Evolutionary conservation across 2,113 vertebrate genomes (phyloP).

Genomic region (Thalassarche chlororhynchos): DNA sequence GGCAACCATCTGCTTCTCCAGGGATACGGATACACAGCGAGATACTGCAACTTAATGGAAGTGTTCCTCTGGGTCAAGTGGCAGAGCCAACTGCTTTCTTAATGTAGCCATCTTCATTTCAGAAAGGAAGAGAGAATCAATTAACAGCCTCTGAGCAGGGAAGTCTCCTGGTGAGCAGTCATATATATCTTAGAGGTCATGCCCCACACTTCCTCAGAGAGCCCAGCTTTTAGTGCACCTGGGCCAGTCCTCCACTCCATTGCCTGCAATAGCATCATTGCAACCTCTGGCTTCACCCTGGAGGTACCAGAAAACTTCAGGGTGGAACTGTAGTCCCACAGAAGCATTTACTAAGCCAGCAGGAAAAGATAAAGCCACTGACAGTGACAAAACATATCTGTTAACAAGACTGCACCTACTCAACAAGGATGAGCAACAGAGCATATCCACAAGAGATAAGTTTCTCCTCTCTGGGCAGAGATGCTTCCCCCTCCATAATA

Average conservation of each 20-base stretch:
- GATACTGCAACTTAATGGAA: constrained; percentile 7
- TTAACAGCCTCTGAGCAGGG: neutral
- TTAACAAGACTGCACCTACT: neutral
- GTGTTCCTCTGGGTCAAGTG: constrained; percentile 21
- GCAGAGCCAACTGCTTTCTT: neutral
- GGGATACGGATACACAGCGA: neutral
- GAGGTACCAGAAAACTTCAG: neutral
- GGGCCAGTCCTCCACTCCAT: neutral
- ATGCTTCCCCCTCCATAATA: neutral
- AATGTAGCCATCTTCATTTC: neutral
- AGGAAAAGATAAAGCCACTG: neutral
- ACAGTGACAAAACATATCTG: neutral
- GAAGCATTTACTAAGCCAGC: neutral
- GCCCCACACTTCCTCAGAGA: neutral
- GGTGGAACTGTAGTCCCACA: neutral
- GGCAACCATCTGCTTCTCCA: neutral
- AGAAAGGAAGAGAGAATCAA: neutral
- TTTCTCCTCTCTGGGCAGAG: neutral
- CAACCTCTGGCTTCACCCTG: neutral
- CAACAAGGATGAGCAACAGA: neutral
- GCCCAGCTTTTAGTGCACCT: neutral
- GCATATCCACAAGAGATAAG: neutral
- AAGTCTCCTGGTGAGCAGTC: neutral
- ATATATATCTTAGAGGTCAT: neutral
- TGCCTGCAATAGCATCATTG: neutral